These are phyloP conservation scores for Drosophila dunni DNA, from an alignment of 1,140 invertebrate species.

Conservation along the genomic window DNA sequence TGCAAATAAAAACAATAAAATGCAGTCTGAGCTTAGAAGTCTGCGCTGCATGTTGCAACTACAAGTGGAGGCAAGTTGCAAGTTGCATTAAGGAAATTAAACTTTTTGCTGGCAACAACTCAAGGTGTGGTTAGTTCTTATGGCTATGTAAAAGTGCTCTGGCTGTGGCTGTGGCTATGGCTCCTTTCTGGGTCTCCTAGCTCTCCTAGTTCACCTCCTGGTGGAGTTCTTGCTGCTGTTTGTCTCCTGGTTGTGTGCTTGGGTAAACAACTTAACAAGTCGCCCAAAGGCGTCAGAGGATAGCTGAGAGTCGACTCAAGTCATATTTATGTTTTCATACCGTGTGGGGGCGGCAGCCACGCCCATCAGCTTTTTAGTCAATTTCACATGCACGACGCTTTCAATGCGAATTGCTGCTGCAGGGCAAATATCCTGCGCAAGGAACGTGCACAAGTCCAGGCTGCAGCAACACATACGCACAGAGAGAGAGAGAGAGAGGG, in stretches of 20 bases:
- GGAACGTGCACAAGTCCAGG: conserved; percentile 47
- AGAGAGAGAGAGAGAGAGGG: neutral
- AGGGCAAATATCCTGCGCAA: conserved; percentile 42
- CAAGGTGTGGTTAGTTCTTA: conserved; percentile 2
- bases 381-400: conserved; percentile 45
- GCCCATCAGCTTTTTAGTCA: conserved; percentile 53
- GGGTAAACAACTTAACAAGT: conserved; percentile 56
- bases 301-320: conserved; percentile 26
- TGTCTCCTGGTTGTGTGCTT: conserved; percentile 22
- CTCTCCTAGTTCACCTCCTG: conserved; percentile 1
- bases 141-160: conserved; percentile 3
- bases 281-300: conserved; percentile 38
- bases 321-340: conserved; percentile 51
- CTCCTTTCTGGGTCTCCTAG: too few species aligned
- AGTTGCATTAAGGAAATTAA: conserved; percentile 64
- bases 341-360: conserved; percentile 37
- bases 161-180: too few species aligned
- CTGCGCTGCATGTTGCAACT: neutral
- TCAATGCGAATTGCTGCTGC: conserved; percentile 35
- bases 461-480: neutral
- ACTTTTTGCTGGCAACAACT: conserved; percentile 13
- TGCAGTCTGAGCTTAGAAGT: conserved; percentile 25
- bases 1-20: conserved; percentile 46
- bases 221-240: neutral
- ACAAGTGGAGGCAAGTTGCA: conserved; percentile 56